Percentiles rank a stretch among this genome's conserved stretches.
These are phyloP conservation scores for Halichoerus grypus DNA, from an alignment of 2,113 vertebrate genomes.

Conservation along the genomic window DNA sequence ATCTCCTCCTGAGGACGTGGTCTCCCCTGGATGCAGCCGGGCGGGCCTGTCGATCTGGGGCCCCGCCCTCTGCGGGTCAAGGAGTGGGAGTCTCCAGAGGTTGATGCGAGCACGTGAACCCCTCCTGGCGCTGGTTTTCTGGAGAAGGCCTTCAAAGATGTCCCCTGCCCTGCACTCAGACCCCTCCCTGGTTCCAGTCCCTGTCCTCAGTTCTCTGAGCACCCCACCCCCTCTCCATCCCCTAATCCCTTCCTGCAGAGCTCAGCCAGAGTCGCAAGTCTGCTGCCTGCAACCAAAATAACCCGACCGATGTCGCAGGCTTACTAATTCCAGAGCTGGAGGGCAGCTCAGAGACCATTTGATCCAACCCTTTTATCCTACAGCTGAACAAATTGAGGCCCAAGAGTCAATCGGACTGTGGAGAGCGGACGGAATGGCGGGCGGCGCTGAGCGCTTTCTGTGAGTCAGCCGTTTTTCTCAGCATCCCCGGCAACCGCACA, in stretches of 20 bases:
- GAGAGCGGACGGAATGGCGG: accelerated
- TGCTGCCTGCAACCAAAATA: neutral
- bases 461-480: neutral
- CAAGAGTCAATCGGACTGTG: neutral
- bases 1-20: neutral
- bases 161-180: neutral
- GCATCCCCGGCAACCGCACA: neutral
- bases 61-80: neutral
- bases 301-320: neutral
- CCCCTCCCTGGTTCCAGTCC: neutral
- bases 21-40: neutral
- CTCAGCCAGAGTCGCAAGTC: neutral
- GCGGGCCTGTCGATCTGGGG: accelerated
- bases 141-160: neutral
- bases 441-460: neutral
- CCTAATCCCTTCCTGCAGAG: neutral
- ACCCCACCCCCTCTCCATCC: neutral
- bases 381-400: neutral
- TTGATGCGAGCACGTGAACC: no score
- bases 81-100: neutral
- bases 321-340: neutral
- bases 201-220: neutral
- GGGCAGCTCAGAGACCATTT: neutral
- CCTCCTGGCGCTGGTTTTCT: neutral
- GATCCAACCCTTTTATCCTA: neutral